Evolutionary conservation across 2,113 vertebrate genomes (phyloP).

Genomic region (Tachycineta bicolor): DNA sequence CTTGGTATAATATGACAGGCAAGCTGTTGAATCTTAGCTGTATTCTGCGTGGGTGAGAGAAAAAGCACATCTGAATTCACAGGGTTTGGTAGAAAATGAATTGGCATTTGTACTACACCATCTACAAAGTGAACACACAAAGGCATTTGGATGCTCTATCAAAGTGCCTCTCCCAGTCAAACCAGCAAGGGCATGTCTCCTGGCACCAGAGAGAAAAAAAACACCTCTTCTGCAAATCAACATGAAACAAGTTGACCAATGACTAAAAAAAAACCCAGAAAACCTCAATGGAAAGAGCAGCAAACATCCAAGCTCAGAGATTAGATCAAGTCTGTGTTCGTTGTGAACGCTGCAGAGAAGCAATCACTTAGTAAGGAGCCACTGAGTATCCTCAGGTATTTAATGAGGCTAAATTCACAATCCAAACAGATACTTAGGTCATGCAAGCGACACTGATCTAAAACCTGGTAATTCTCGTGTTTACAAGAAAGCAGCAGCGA

Average conservation of each 20-base stretch:
- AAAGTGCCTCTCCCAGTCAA: slow-evolving; percentile 42
- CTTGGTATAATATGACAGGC: slow-evolving; percentile 18
- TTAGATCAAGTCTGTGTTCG: background rate
- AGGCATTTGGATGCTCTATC: slow-evolving; percentile 4
- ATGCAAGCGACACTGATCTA: background rate
- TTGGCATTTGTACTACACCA: background rate
- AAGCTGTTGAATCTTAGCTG: slow-evolving; percentile 23
- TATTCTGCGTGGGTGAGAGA: slow-evolving; percentile 31
- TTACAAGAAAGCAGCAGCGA: background rate
- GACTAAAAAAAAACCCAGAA: background rate
- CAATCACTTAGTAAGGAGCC: background rate
- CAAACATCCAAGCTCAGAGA: background rate
- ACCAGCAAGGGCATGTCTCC: slow-evolving; percentile 58
- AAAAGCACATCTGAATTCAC: slow-evolving; percentile 33
- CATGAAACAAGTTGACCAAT: slow-evolving; percentile 2
- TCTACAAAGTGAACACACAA: slow-evolving; percentile 11
- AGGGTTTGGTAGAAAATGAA: slow-evolving; percentile 1
- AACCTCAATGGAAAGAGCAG: background rate
- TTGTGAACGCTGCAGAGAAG: background rate
- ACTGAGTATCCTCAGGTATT: background rate
- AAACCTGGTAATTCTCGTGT: background rate
- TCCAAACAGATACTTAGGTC: background rate
- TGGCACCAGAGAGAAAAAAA: background rate
- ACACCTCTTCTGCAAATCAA: slow-evolving; percentile 34
- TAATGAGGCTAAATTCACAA: background rate